phyloP scores from a whole-genome alignment of 2,797 vertebrate species.

The Mormyrus proboscirostris region DNA sequence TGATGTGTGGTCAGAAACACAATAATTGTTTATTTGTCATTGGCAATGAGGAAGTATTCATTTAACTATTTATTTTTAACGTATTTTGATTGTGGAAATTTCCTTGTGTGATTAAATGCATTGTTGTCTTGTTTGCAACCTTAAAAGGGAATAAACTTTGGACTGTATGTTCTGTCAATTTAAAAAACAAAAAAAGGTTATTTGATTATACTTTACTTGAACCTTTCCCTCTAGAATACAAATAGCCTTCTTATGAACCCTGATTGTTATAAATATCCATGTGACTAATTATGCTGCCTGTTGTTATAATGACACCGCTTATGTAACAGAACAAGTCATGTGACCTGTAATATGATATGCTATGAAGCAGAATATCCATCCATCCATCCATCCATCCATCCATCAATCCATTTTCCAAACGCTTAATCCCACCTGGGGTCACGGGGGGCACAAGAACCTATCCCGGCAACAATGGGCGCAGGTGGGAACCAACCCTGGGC shows the following conservation, averaged over 20 bases:
- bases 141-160: not conserved
- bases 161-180: not conserved
- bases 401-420: not conserved
- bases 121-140: not conserved
- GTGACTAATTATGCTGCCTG: not conserved
- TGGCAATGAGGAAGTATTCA: not conserved
- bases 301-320: not conserved
- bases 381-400: too few species aligned
- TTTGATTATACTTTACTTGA: not conserved
- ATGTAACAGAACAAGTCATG: not conserved
- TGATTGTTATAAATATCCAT: not conserved
- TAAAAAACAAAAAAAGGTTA: not conserved
- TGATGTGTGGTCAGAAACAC: not conserved
- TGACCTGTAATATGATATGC: not conserved
- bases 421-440: too few species aligned
- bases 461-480: too few species aligned
- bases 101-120: not conserved
- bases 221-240: not conserved
- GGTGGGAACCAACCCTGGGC: not conserved
- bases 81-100: not conserved
- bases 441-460: too few species aligned
- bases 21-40: not conserved
- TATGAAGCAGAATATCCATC: not conserved
- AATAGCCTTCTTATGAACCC: not conserved
- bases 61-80: not conserved